Conservation (phyloP, 2,113 vertebrate genomes). For the Rhizomys pruinosus region DNA sequence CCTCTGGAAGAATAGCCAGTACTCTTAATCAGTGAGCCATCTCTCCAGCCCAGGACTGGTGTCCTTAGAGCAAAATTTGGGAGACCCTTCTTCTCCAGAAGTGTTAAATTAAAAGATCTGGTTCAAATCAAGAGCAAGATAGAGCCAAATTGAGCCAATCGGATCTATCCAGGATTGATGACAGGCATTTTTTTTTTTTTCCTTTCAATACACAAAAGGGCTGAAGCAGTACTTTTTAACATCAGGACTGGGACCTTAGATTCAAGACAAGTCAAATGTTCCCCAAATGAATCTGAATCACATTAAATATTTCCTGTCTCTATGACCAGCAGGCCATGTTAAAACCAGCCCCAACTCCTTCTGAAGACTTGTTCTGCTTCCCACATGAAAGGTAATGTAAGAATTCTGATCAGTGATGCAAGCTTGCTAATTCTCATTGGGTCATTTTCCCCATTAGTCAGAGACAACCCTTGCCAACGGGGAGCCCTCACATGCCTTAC, state of each 20-base stretch:
- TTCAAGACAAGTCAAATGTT: constrained; percentile 53
- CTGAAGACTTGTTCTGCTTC: constrained; percentile 48
- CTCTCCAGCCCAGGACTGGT: not conserved
- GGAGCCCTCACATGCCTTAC: constrained; percentile 31
- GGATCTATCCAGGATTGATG: constrained; percentile 20
- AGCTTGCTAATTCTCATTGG: constrained; percentile 66
- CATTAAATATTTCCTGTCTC: constrained; percentile 54
- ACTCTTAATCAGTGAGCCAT: too few relatives aligned
- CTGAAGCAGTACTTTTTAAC: constrained; percentile 4
- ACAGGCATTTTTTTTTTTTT: constrained; percentile 18
- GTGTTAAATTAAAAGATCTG: constrained; percentile 45
- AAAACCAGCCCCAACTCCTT: constrained; percentile 63
- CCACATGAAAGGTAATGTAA: constrained; percentile 65
- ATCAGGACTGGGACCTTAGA: constrained; percentile 21
- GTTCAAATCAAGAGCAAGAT: constrained; percentile 56
- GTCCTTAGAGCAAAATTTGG: constrained; percentile 36
- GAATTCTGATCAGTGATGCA: constrained; percentile 62
- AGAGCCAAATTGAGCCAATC: constrained; percentile 13
- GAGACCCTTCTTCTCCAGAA: not conserved
- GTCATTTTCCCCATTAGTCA: constrained; percentile 78
- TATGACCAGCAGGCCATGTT: constrained; percentile 62
- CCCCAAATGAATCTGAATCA: constrained; percentile 60
- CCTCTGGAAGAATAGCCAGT: too few relatives aligned
- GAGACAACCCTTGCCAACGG: constrained; percentile 58
- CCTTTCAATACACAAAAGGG: not conserved